Conservation (phyloP, 2,113 vertebrate genomes). For the Megaptera novaeangliae region DNA sequence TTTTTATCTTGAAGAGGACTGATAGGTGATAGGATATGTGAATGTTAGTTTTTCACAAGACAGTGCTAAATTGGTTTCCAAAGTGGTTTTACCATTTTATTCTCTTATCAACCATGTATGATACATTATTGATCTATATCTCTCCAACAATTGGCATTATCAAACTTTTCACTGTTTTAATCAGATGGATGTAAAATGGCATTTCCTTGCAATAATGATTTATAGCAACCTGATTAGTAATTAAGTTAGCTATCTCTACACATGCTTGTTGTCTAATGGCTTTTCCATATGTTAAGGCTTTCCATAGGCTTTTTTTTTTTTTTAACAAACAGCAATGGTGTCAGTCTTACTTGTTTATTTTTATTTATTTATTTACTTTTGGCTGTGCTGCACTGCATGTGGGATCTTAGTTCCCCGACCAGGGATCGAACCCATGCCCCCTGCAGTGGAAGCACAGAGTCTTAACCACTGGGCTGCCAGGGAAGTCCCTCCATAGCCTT, state of each 20-base stretch:
- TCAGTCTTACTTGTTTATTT: too few species aligned
- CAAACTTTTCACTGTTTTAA: not conserved
- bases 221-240: not conserved
- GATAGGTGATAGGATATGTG: not conserved
- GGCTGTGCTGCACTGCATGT: too few species aligned
- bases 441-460: too few species aligned
- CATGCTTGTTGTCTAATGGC: not conserved
- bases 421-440: too few species aligned
- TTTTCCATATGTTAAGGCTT: not conserved
- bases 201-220: not conserved
- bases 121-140: not conserved
- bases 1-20: not conserved
- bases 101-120: not conserved
- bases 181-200: not conserved
- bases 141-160: not conserved
- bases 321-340: too few species aligned
- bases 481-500: too few species aligned
- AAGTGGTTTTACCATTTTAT: not conserved
- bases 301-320: too few species aligned
- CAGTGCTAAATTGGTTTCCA: not conserved
- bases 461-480: too few species aligned
- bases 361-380: too few species aligned
- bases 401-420: too few species aligned
- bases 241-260: constrained; percentile 1
- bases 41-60: not conserved